phyloP scores from a whole-genome alignment of 1,140 invertebrate species.

The Heliconius congener region DNA sequence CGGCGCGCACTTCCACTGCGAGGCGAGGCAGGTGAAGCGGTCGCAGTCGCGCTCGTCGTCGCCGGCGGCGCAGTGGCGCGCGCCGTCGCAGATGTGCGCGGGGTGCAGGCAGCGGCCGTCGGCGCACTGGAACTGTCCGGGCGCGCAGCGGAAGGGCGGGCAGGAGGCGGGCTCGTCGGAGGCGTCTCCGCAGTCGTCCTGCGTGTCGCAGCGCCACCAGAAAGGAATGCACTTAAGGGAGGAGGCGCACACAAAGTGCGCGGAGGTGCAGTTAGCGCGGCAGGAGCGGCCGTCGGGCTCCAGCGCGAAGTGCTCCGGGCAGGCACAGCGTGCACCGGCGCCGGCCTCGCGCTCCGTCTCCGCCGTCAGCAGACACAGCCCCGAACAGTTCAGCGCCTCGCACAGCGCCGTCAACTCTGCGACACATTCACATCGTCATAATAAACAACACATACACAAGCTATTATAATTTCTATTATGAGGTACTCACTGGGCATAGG shows the following conservation, averaged over 20 bases:
- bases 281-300: conserved; percentile 86
- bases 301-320: conserved; percentile 91
- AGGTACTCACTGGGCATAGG: conserved; percentile 50
- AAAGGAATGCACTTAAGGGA: conserved; percentile 92
- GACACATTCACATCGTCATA: neutral
- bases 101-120: conserved; percentile 86
- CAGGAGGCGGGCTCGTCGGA: conserved; percentile 88
- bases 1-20: conserved; percentile 73
- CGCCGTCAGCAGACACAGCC: conserved; percentile 89
- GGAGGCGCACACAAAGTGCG: conserved; percentile 89
- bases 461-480: neutral
- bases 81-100: conserved; percentile 86
- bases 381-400: conserved; percentile 84
- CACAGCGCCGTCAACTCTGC: conserved; percentile 73
- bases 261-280: conserved; percentile 89
- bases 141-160: conserved; percentile 86
- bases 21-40: conserved; percentile 74
- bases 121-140: conserved; percentile 90
- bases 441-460: neutral
- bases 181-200: conserved; percentile 91
- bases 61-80: conserved; percentile 86
- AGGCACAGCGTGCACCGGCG: conserved; percentile 87
- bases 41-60: conserved; percentile 87
- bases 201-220: conserved; percentile 91
- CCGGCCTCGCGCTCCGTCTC: conserved; percentile 33